A percentile compares a stretch with the other conserved stretches of the same genome.
Conservation (phyloP, 2,888 invertebrate species). For the Lobophora halterata region DNA sequence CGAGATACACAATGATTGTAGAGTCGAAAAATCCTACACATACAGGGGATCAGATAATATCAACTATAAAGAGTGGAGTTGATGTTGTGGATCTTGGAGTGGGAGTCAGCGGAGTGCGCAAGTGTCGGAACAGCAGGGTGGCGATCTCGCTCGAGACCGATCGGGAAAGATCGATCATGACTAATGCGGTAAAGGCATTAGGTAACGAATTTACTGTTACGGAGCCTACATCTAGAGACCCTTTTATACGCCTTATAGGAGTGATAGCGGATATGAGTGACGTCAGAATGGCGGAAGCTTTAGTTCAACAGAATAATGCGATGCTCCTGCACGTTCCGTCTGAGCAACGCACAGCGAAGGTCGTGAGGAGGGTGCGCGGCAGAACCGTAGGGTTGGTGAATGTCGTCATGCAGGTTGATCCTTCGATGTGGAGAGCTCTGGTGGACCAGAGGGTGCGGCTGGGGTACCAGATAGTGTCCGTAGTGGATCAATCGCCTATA, state of each 20-base stretch:
- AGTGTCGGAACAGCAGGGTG: no score
- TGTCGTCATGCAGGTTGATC: conserved; percentile 1
- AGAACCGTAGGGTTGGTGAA: background rate
- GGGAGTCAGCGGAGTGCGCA: background rate
- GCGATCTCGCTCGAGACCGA: no score
- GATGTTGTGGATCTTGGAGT: background rate
- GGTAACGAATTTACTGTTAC: background rate
- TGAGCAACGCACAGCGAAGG: background rate
- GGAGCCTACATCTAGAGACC: background rate
- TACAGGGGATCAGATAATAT: no score
- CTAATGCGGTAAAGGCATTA: background rate
- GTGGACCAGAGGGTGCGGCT: conserved; percentile 1
- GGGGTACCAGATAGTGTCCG: conserved; percentile 6
- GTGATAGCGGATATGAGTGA: background rate
- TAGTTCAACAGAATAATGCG: background rate
- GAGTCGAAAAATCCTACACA: no score
- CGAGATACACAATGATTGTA: no score
- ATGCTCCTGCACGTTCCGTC: background rate
- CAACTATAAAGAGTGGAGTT: conserved; percentile 24
- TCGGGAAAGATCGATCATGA: no score
- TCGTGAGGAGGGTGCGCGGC: background rate
- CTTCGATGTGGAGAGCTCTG: background rate
- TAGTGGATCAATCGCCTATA: conserved; percentile 6
- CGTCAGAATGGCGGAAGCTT: background rate
- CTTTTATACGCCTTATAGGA: background rate